These are phyloP conservation scores for Clavelina lepadiformis DNA, from an alignment of 23 tunicate genomes.

Conservation along the genomic window DNA sequence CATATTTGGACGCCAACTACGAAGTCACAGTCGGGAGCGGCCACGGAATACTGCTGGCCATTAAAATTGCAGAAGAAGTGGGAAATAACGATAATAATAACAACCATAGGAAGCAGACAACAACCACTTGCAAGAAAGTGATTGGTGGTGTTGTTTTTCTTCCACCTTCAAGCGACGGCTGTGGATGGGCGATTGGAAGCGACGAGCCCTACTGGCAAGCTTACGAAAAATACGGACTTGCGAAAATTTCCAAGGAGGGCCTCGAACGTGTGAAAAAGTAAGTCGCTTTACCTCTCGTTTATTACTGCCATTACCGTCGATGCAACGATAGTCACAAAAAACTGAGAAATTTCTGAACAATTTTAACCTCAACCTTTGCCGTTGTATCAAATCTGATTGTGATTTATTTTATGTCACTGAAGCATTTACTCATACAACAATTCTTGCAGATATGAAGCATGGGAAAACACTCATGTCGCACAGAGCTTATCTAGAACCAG, in stretches of 20 bases:
- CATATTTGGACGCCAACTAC: slow-evolving; percentile 72
- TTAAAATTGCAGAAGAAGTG: not conserved
- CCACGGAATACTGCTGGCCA: slow-evolving; percentile 22
- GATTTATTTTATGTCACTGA: too few species aligned
- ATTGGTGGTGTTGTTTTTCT: slow-evolving; percentile 56
- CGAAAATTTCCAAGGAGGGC: slow-evolving; percentile 53
- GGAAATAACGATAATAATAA: not conserved
- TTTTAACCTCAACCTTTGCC: too few species aligned
- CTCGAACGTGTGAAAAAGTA: slow-evolving; percentile 57
- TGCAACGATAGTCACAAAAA: not conserved
- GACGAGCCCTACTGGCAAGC: slow-evolving; percentile 76
- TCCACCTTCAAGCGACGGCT: slow-evolving; percentile 72
- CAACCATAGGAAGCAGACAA: not conserved
- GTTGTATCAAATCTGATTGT: too few species aligned
- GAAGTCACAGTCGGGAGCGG: slow-evolving; percentile 61
- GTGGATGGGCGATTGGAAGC: slow-evolving; percentile 61
- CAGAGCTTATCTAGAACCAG: slow-evolving; percentile 22
- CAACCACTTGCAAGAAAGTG: not conserved
- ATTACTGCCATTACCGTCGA: not conserved
- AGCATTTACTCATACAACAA: too few species aligned
- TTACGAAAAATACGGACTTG: slow-evolving; percentile 52
- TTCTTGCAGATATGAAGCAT: slow-evolving; percentile 74
- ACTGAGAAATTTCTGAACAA: slow-evolving; percentile 2
- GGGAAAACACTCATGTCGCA: slow-evolving; percentile 68
- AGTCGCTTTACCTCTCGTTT: not conserved